These are phyloP conservation scores for Stomorhina lunata DNA, from an alignment of 2,888 invertebrate species.

Conservation along the genomic window DNA sequence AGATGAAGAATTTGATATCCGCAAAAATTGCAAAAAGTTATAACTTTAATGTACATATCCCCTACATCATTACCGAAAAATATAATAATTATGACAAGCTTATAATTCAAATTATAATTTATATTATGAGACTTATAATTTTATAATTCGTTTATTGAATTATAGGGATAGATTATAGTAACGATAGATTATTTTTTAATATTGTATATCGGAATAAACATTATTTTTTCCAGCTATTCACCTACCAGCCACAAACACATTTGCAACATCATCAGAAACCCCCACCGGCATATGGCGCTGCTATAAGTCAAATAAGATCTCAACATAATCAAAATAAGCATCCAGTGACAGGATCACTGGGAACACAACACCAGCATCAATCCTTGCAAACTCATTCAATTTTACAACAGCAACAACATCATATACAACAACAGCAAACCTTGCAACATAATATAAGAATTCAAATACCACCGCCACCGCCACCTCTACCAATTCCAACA, in stretches of 20 bases:
- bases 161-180: no score
- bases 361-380: slow-evolving; percentile 47
- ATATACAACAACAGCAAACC: slow-evolving; percentile 45
- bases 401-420: slow-evolving; percentile 43
- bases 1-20: no score
- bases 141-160: no score
- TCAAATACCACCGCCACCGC: slow-evolving; percentile 38
- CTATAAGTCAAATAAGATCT: slow-evolving; percentile 80
- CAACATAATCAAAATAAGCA: slow-evolving; percentile 78
- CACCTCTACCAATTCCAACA: slow-evolving; percentile 22
- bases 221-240: slow-evolving; percentile 72
- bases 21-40: no score
- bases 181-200: no score
- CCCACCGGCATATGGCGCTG: slow-evolving; percentile 79
- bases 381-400: slow-evolving; percentile 22
- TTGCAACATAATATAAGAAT: slow-evolving; percentile 43
- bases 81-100: no score
- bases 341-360: slow-evolving; percentile 49
- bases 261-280: slow-evolving; percentile 76
- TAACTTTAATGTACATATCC: no score
- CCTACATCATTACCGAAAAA: no score
- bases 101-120: no score
- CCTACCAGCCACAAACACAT: slow-evolving; percentile 72
- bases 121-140: no score
- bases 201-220: not conserved